Evolutionary conservation across 2,888 invertebrate species (phyloP), one percentile per base, ranked within the genome.

Genomic region (Dryomyza anilis): DNA sequence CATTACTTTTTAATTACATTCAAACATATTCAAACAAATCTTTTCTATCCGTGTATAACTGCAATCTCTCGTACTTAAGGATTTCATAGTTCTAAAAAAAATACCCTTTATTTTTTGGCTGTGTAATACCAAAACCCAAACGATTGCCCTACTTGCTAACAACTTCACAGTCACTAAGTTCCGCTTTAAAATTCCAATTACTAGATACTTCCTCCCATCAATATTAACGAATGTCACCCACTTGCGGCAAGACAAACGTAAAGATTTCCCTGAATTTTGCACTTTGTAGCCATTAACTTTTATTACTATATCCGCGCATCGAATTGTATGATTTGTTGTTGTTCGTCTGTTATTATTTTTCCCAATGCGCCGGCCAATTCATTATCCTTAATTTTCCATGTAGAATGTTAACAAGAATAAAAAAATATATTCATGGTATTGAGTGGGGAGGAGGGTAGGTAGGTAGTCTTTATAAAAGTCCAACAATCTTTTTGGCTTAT

Each of bases 161-260:
- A n/a, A n/a, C 16, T 55, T 33, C 27, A 45, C 27, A 12, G 46
- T 21, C 43, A 29, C 27, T 29, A 16, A n/a, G 4, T 43, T 60
- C 16, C 27, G 36, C 39, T 52, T 55, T 53, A 25, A 30, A 48
- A 33, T 16, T n/a, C 55, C n/a, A n/a, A n/a, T n/a, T n/a, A n/a
- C n/a, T n/a, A n/a, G n/a, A n/a, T n/a, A 23, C 39, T 46, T 45
- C 46, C 55, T 27, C 30, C n/a, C n/a, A n/a, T n/a, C n/a, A n/a
- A n/a, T n/a, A n/a, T n/a, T n/a, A n/a, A n/a, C n/a, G n/a, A n/a
- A n/a, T 7, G 16, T 30, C 53, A 30, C 59, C 52, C 27, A 30
- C 48, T 33, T 50, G 33, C 60, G 60, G 48, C 30, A 48, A 39
- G 57, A 63, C 62, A 61, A n/a, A n/a, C n/a, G n/a, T n/a, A n/a